Conservation (phyloP, 1,140 invertebrate genomes). For the Leptopilina clavipes region DNA sequence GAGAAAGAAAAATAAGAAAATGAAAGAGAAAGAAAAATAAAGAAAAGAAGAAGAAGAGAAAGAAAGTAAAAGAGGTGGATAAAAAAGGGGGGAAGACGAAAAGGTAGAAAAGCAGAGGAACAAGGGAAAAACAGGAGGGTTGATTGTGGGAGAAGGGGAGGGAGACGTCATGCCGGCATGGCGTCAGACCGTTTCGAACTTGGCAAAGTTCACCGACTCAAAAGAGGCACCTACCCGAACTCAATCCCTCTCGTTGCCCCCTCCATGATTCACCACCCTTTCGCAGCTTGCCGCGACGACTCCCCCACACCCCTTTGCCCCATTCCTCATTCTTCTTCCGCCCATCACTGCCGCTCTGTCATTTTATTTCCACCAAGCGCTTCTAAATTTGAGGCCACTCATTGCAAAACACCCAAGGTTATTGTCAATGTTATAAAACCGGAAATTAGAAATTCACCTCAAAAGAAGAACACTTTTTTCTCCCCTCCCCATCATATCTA, state of each 20-base stretch:
- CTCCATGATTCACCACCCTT: slow-evolving; percentile 34
- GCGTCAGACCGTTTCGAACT: slow-evolving; percentile 53
- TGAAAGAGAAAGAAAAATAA: slow-evolving; percentile 5
- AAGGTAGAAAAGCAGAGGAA: slow-evolving; percentile 7
- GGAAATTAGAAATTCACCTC: not conserved
- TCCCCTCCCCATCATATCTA: too few relatives aligned
- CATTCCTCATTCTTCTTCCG: slow-evolving; percentile 1
- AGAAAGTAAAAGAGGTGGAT: slow-evolving; percentile 44
- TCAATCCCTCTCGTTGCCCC: slow-evolving; percentile 31
- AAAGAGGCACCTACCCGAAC: slow-evolving; percentile 47
- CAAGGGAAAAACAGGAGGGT: not conserved
- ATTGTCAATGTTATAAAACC: slow-evolving; percentile 6
- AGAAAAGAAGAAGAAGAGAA: slow-evolving; percentile 46
- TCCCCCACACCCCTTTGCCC: not conserved
- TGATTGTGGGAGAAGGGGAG: not conserved
- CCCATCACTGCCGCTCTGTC: slow-evolving; percentile 28
- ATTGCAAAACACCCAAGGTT: slow-evolving; percentile 28
- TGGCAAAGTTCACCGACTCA: slow-evolving; percentile 56
- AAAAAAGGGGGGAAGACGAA: slow-evolving; percentile 46
- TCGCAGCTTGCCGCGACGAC: slow-evolving; percentile 11
- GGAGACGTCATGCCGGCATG: slow-evolving; percentile 40
- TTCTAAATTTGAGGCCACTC: slow-evolving; percentile 27
- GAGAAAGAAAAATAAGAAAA: slow-evolving; percentile 16
- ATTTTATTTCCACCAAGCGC: slow-evolving; percentile 18
- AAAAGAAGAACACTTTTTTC: too few relatives aligned